Evolutionary conservation across 1,140 invertebrate species (phyloP).

Genomic region (Apis florea): DNA sequence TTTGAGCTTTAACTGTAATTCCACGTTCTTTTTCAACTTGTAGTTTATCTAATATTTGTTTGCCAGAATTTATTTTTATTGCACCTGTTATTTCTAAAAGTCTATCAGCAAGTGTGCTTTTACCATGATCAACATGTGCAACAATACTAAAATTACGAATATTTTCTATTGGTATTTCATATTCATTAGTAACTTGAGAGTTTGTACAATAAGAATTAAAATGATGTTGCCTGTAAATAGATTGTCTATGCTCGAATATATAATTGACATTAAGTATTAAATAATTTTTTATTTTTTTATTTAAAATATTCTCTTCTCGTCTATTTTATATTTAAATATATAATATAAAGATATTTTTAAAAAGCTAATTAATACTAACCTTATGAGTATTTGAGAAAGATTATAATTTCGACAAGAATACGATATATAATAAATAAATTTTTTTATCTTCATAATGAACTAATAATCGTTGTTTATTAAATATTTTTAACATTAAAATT

Average conservation of each 20-base stretch:
- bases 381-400: neutral
- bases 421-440: constrained; percentile 7
- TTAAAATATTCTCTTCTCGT: neutral
- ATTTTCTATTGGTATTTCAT: constrained; percentile 82
- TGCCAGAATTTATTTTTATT: constrained; percentile 85
- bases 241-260: constrained; percentile 18
- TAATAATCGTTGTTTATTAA: neutral
- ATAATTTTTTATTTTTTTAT: neutral
- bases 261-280: neutral
- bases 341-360: neutral
- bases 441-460: neutral
- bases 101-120: constrained; percentile 96
- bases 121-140: constrained; percentile 99
- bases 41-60: constrained; percentile 93
- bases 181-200: constrained; percentile 54
- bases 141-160: constrained; percentile 98
- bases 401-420: neutral
- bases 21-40: constrained; percentile 96
- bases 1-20: constrained; percentile 99
- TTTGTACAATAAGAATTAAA: constrained; percentile 55
- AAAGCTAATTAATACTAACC: neutral
- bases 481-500: neutral
- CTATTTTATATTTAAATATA: neutral
- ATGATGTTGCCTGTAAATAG: too few relatives aligned
- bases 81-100: constrained; percentile 94